Evolutionary conservation across 37 sponge, comb jelly and placozoan species (phyloP).

Genomic region (Spongia lamella): DNA sequence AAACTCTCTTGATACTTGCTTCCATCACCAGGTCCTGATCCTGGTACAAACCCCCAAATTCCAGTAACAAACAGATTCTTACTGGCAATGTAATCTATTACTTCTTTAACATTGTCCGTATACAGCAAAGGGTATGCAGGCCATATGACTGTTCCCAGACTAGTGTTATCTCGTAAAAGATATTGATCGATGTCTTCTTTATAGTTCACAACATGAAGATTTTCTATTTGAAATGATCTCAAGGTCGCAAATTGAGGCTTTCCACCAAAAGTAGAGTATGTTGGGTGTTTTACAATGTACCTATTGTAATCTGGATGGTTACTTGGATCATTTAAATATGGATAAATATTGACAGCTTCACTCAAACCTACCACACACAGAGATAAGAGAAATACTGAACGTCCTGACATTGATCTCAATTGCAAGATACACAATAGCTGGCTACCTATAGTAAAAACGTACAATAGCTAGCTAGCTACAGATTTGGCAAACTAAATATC

Average conservation of each 20-base stretch:
- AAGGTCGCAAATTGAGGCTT: conserved; percentile 46
- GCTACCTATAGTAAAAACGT: too few species aligned
- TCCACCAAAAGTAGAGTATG: conserved; percentile 8
- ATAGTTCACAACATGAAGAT: conserved; percentile 30
- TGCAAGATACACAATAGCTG: too few species aligned
- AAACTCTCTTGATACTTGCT: not conserved
- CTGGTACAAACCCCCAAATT: conserved; percentile 45
- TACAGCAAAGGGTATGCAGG: conserved; percentile 34
- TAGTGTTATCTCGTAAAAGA: conserved; percentile 38
- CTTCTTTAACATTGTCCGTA: conserved; percentile 29
- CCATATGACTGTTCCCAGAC: conserved; percentile 40
- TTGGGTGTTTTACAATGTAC: conserved; percentile 37
- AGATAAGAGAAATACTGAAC: too few species aligned
- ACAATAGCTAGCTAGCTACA: too few species aligned
- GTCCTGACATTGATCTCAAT: too few species aligned
- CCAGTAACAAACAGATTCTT: conserved; percentile 39
- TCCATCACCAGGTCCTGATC: conserved; percentile 13
- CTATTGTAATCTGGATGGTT: conserved; percentile 53
- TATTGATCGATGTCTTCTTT: conserved; percentile 15
- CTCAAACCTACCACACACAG: not conserved
- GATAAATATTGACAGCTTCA: conserved; percentile 32
- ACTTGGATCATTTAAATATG: conserved; percentile 23
- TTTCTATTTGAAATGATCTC: not conserved
- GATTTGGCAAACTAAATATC: too few species aligned
- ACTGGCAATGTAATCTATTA: conserved; percentile 24